Conservation (phyloP, 2,888 invertebrate species). For the Harpalus rubripes region DNA sequence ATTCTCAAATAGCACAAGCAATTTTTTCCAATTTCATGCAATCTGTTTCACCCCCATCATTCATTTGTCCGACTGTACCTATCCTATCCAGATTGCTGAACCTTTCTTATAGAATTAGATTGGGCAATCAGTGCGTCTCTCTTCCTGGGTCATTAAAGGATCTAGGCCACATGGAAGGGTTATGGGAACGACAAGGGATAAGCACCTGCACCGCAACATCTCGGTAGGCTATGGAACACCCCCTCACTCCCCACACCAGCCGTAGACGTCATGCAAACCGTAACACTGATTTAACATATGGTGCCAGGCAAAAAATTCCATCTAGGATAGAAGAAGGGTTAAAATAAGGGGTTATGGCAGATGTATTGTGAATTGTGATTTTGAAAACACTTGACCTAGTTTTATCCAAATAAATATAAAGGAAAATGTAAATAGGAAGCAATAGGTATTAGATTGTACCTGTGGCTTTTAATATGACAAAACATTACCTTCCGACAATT, state of each 20-base stretch:
- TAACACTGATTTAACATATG: conserved; percentile 70
- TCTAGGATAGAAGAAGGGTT: not conserved
- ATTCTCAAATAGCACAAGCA: not conserved
- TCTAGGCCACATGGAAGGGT: conserved; percentile 74
- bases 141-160: conserved; percentile 74
- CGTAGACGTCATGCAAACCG: not conserved
- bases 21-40: not conserved
- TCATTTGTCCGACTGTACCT: not conserved
- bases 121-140: conserved; percentile 74
- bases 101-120: conserved; percentile 68
- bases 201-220: conserved; percentile 73
- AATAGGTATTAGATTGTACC: not conserved
- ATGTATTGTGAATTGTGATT: not conserved
- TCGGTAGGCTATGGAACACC: conserved; percentile 31
- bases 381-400: not conserved
- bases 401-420: not conserved
- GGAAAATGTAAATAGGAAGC: not conserved
- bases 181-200: conserved; percentile 72
- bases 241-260: conserved; percentile 58
- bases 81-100: not conserved
- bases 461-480: not conserved
- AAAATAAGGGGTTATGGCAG: not conserved
- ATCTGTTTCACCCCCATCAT: not conserved
- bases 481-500: not conserved
- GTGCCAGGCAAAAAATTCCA: not conserved